Base-by-base conservation (phyloP, 2,113 vertebrate genomes). In the Nettapus auritus region DNA sequence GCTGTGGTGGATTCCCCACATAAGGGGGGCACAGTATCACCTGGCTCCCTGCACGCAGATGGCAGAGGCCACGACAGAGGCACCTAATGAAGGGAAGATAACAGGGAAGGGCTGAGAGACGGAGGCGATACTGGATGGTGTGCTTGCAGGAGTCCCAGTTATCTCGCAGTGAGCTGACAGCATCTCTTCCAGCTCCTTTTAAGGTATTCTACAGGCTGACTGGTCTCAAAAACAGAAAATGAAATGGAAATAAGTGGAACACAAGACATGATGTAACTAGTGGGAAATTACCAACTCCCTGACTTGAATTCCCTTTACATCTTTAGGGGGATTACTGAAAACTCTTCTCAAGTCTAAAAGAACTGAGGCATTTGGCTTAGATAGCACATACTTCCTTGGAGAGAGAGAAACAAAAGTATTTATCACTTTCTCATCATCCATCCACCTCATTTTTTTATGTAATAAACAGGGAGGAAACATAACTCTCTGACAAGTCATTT, bases 401-500 rank as follows among this genome's bases (percentile, higher is more conserved):
- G 36, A 55, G 18, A 20, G n/a, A 25, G 63, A 82, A 67, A n/a
- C 57, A 48, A 33, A 15, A 13, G 1, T 60, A 67, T 44, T 33
- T 66, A 74, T 56, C 20, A 48, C 33, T 36, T 88, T 62, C 75
- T 91, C 59, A 60, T 70, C 75, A 68, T 42, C 64, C 59, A 62
- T 86, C 33, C 53, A 52, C 23, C 13, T 38, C 23, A 13, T 44
- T 74, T 64, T 77, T 71, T 79, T 33, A 52, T 67, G 74, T 64
- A 81, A 44, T 26, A 66, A 66, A 64, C 34, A 78, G 23, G 31
- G 44, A 84, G 33, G 48, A 84, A 92, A 69, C 79, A 91, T 3
- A 76, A 42, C 33, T 55, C 28, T n/a, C 93, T 94, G 69, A 89
- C 71, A 95, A 83, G 63, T 86, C 68, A 71, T 94, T 93, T 96